A percentile compares a stretch with the other conserved stretches of the same genome.
Evolutionary conservation across 2,888 invertebrate genomes (phyloP).

Genomic region (Xestoiulus laeticollis): DNA sequence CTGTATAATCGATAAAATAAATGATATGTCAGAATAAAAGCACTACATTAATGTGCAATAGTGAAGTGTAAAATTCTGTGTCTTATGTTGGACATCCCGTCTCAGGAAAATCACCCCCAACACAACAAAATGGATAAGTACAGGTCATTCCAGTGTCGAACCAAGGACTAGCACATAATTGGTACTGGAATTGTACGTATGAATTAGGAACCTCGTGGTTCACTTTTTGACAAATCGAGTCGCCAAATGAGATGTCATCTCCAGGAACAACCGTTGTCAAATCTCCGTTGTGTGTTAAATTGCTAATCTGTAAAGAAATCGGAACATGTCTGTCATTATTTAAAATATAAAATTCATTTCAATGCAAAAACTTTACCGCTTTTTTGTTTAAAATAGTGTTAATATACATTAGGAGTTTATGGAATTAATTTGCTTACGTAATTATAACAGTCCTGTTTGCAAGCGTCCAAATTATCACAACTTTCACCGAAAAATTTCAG

Average conservation of each 20-base stretch:
- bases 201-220: conserved; percentile 44
- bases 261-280: conserved; percentile 17
- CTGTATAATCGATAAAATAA: no score
- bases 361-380: background rate
- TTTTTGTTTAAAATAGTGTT: background rate
- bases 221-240: conserved; percentile 23
- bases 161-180: conserved; percentile 45
- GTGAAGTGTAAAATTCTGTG: no score
- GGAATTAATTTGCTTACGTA: conserved; percentile 8
- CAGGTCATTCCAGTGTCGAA: background rate
- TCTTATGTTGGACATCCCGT: conserved; percentile 20
- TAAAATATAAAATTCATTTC: background rate
- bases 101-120: conserved; percentile 24
- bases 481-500: conserved; percentile 41
- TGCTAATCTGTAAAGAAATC: conserved; percentile 29
- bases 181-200: background rate
- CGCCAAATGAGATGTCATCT: background rate
- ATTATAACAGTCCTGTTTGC: conserved; percentile 15
- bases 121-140: conserved; percentile 46
- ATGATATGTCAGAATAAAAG: no score
- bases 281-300: conserved; percentile 38
- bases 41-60: no score
- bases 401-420: background rate
- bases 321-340: background rate
- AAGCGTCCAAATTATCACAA: background rate